Base-by-base conservation (phyloP, 2,113 vertebrate genomes). In the Amblyornis subalaris region DNA sequence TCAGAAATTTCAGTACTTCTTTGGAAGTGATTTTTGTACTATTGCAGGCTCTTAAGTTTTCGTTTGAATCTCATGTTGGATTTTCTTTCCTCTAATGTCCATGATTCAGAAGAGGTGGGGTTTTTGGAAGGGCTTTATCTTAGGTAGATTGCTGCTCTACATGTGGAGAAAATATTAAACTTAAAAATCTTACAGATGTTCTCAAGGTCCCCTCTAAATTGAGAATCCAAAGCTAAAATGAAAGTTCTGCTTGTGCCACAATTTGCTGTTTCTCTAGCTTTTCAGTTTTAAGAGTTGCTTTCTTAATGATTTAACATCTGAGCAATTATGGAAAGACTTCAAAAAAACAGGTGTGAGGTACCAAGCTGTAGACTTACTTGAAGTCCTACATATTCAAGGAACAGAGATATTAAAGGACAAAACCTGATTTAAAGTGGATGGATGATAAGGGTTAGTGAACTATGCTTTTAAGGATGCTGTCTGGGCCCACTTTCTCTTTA, bases 381-480 rank as follows among this genome's bases (percentile, higher is more conserved):
- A 78, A 71, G 40, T 44, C 29, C 19, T 29, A 0, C 5, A 12
- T 74, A 24, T 25, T 93, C 0, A 0, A 75, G 45, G 33, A 90
- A 31, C 8, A 45, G 60, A 93, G 47, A 65, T 0, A 0, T 76
- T n/a, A 42, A 78, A 57, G 58, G 29, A 14, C 36, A 91, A 85
- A 85, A 44, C 17, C 35, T 73, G 19, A 57, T 85, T 78, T 69
- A 31, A 89, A 78, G 24, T 31, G 23, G 21, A 6, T 44, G 25
- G 10, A 40, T 0, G 0, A 10, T 38, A 61, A 70, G 9, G 5
- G 8, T 28, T 54, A 35, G 3, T 83, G 55, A 85, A 28, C 29
- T 50, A 0, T 54, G 23, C 8, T 88, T 83, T 74, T 72, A 72
- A 69, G 29, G 36, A 36, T 72, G 42, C 33, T 69, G 12, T 24